Conservation (phyloP, 2,888 invertebrate species). For the Sacculina carcini region DNA sequence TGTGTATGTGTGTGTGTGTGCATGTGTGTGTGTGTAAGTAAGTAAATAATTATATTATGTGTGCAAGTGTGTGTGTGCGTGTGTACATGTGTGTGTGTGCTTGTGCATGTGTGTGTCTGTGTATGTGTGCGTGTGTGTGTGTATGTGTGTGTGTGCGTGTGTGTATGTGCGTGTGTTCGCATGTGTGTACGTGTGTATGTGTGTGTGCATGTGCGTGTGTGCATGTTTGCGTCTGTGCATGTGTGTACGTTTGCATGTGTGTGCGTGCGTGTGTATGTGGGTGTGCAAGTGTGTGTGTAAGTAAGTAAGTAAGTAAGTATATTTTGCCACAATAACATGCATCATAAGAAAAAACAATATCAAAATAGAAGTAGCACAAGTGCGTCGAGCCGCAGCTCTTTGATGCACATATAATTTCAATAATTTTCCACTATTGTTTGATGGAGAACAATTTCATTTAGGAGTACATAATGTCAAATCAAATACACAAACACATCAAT, state of each 20-base stretch:
- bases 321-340: too few species aligned
- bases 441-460: too few species aligned
- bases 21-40: not conserved
- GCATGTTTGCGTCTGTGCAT: not conserved
- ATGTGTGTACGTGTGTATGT: not conserved
- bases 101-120: not conserved
- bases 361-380: too few species aligned
- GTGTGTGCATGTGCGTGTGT: not conserved
- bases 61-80: not conserved
- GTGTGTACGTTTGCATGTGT: not conserved
- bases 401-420: too few species aligned
- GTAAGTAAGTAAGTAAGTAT: not conserved
- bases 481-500: too few species aligned
- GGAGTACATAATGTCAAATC: too few species aligned
- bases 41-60: not conserved
- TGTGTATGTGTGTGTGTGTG: not conserved
- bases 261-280: not conserved
- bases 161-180: not conserved
- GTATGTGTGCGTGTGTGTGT: not conserved
- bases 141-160: not conserved
- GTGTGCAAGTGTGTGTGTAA: not conserved
- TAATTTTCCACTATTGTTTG: too few species aligned
- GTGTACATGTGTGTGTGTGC: not conserved
- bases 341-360: too few species aligned
- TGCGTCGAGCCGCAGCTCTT: too few species aligned